Conservation (phyloP, 2,888 invertebrate species). For the Eupithecia inturbata region DNA sequence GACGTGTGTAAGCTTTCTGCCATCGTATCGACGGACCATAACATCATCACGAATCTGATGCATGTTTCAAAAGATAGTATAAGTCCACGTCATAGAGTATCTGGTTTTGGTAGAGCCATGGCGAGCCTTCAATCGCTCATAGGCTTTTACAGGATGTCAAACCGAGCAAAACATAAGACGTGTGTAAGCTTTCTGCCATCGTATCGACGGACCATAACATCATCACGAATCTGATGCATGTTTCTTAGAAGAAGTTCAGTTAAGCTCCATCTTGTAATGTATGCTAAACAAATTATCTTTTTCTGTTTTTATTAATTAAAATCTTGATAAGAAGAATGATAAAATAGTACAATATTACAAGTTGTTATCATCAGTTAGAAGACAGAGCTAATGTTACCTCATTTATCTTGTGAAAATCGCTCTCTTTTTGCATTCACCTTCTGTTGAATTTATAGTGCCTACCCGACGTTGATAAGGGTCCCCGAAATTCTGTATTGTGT, state of each 20-base stretch:
- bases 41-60: neutral
- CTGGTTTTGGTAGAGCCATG: too few species aligned
- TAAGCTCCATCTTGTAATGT: neutral
- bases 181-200: neutral
- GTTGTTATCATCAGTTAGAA: constrained; percentile 1
- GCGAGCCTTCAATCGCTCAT: neutral
- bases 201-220: neutral
- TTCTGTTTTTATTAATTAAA: neutral
- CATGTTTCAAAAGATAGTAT: too few species aligned
- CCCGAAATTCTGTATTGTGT: constrained; percentile 53
- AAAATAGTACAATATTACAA: neutral
- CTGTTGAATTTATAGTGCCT: constrained; percentile 46
- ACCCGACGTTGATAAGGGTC: constrained; percentile 65
- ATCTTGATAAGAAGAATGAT: neutral
- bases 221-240: neutral
- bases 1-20: neutral
- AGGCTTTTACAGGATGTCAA: neutral
- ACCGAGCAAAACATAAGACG: neutral
- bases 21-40: neutral
- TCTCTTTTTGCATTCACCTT: constrained; percentile 18
- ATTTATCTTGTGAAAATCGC: constrained; percentile 14
- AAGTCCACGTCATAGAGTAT: too few species aligned
- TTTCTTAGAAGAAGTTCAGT: neutral
- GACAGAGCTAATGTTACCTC: neutral
- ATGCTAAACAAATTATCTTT: neutral